These are phyloP conservation scores for Crypturellus undulatus DNA, from an alignment of 2,113 vertebrate genomes.

Conservation along the genomic window DNA sequence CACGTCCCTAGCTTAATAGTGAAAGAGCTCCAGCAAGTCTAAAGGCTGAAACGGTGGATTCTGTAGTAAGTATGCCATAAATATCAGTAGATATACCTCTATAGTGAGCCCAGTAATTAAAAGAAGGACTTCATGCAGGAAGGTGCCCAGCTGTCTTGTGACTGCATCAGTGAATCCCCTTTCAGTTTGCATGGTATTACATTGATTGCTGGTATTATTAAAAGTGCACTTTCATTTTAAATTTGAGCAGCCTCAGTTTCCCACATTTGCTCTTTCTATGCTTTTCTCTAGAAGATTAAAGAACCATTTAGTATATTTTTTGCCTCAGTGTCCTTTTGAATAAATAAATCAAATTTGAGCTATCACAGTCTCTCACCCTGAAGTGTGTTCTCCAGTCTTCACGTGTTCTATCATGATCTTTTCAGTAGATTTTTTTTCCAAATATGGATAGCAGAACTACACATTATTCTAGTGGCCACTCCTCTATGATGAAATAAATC, in stretches of 20 bases:
- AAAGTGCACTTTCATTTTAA: neutral
- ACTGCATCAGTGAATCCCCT: neutral
- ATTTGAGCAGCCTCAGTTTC: neutral
- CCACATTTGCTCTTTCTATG: neutral
- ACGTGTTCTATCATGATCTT: neutral
- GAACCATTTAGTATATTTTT: neutral
- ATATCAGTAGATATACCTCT: neutral
- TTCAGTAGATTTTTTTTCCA: neutral
- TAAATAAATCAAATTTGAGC: neutral
- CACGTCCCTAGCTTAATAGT: neutral
- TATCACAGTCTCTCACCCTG: neutral
- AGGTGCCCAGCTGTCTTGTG: neutral
- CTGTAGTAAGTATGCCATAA: neutral
- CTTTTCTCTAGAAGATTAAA: neutral
- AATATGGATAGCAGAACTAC: neutral
- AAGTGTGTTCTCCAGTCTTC: neutral
- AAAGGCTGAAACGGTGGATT: neutral
- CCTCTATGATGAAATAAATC: neutral
- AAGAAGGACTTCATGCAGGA: neutral
- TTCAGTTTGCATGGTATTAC: neutral
- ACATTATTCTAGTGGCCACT: neutral
- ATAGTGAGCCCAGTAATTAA: neutral
- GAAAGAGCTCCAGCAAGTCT: neutral
- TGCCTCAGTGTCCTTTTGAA: neutral
- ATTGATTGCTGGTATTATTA: neutral